Evolutionary conservation across 2,888 invertebrate genomes (phyloP).

Genomic region (Noctuana brunneofusca): DNA sequence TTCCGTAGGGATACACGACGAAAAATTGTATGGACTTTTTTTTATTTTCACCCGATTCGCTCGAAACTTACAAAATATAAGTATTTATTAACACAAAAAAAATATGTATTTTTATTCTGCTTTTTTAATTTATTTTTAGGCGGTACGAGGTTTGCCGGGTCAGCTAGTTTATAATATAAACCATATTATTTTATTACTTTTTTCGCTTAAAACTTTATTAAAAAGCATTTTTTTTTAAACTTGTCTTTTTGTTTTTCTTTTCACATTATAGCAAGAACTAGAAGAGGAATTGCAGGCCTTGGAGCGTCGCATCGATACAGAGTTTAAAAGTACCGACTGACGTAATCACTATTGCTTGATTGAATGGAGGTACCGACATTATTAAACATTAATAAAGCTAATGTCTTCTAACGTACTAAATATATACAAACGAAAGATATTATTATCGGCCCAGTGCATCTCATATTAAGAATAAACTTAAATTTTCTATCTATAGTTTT

Average conservation of each 20-base stretch:
- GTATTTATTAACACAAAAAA: too few species aligned
- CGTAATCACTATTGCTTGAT: not conserved
- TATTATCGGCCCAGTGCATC: not conserved
- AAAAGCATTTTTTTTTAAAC: not conserved
- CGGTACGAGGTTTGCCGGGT: too few species aligned
- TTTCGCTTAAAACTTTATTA: too few species aligned
- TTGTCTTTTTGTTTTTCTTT: not conserved
- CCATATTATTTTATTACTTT: too few species aligned
- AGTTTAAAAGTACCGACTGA: conserved; percentile 65
- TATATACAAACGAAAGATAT: not conserved
- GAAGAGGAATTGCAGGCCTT: conserved; percentile 67
- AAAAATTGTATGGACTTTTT: too few species aligned
- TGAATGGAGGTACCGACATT: not conserved
- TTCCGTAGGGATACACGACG: too few species aligned
- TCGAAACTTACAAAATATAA: too few species aligned
- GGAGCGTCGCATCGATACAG: conserved; percentile 69
- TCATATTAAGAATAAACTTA: not conserved
- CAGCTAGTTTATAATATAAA: too few species aligned
- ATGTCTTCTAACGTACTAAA: not conserved
- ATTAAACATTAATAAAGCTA: not conserved
- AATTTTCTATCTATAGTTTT: not conserved
- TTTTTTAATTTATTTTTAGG: too few species aligned
- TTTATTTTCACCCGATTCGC: too few species aligned
- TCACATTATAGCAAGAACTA: conserved; percentile 54
- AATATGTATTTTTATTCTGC: too few species aligned